Percentiles rank a stretch among this genome's conserved stretches.
These are phyloP conservation scores for Danionella dracula DNA, from an alignment of 2,797 vertebrate species.

Conservation along the genomic window DNA sequence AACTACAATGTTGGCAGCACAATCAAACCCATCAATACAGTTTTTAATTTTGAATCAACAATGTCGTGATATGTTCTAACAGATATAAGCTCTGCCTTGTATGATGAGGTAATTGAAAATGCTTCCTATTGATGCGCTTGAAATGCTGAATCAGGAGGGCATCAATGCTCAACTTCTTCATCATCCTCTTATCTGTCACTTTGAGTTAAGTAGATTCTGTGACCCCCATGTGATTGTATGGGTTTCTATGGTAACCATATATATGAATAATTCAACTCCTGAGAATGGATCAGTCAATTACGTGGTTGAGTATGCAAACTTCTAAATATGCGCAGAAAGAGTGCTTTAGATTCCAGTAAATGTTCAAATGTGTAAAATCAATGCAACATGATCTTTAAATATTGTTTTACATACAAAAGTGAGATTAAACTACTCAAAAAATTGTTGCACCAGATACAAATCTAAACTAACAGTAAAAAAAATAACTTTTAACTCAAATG, in stretches of 20 bases:
- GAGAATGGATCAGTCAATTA: slow-evolving; percentile 54
- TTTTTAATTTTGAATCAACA: too few relatives aligned
- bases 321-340: neutral
- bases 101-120: neutral
- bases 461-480: too few relatives aligned
- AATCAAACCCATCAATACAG: neutral
- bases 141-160: neutral
- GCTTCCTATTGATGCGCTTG: neutral
- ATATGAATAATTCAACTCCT: slow-evolving; percentile 63
- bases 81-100: neutral
- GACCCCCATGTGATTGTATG: slow-evolving; percentile 51
- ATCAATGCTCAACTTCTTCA: slow-evolving; percentile 24
- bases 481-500: too few relatives aligned
- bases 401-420: neutral
- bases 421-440: too few relatives aligned
- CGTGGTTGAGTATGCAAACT: slow-evolving; percentile 14
- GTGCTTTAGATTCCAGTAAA: neutral
- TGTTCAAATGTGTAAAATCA: neutral
- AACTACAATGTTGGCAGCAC: neutral
- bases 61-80: too few relatives aligned
- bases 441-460: too few relatives aligned
- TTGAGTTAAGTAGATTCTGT: slow-evolving; percentile 54
- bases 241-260: slow-evolving; percentile 63
- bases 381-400: neutral
- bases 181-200: slow-evolving; percentile 54